Evolutionary conservation across 2,113 vertebrate species (phyloP).

Genomic region (Rhabdornis inornatus): DNA sequence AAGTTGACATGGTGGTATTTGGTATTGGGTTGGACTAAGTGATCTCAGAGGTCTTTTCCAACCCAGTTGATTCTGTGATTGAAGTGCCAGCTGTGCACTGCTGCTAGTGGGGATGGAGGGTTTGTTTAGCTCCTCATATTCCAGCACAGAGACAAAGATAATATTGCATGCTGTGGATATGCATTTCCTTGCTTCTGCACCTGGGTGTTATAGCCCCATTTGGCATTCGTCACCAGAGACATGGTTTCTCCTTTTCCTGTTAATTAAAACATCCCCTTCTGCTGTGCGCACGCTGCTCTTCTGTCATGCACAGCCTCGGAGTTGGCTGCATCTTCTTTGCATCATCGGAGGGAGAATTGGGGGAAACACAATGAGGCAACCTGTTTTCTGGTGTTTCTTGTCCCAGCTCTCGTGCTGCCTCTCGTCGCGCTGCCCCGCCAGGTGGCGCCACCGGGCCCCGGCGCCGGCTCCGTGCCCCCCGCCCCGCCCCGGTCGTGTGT

Average conservation of each 20-base stretch:
- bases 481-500: neutral
- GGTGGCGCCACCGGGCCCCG: neutral
- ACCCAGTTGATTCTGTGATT: neutral
- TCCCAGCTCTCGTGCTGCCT: neutral
- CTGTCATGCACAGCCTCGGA: neutral
- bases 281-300: neutral
- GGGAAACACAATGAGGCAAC: fast-evolving
- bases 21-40: neutral
- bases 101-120: neutral
- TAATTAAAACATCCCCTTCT: neutral
- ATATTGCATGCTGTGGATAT: neutral
- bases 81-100: neutral
- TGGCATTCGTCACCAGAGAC: neutral
- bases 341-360: neutral
- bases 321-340: neutral
- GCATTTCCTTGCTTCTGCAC: neutral
- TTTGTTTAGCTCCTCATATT: fast-evolving
- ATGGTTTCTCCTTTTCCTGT: neutral
- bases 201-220: neutral
- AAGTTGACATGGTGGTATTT: neutral
- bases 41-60: neutral
- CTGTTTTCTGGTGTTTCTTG: neutral
- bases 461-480: too few relatives aligned
- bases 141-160: neutral
- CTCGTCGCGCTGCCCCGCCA: too few relatives aligned